These are phyloP conservation scores for Pluvianellus socialis DNA, from an alignment of 2,113 vertebrate genomes.

Conservation along the genomic window DNA sequence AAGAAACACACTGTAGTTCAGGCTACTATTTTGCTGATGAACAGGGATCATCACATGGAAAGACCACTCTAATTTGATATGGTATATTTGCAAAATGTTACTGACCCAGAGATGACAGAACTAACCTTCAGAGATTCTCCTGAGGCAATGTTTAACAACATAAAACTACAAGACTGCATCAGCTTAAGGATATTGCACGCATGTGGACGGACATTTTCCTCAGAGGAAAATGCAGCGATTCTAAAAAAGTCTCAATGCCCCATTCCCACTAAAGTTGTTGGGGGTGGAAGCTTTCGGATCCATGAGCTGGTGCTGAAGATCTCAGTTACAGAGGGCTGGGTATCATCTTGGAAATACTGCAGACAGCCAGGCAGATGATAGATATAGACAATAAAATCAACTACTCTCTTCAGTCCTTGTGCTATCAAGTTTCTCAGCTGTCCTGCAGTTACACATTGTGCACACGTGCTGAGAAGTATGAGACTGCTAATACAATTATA, in stretches of 20 bases:
- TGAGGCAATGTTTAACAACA: background rate
- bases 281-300: background rate
- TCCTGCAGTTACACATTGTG: background rate
- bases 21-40: background rate
- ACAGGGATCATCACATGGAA: background rate
- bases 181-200: background rate
- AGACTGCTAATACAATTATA: conserved; percentile 15
- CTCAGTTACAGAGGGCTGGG: background rate
- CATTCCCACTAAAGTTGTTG: background rate
- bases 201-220: background rate
- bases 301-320: background rate
- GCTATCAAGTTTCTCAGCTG: conserved; percentile 13
- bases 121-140: background rate
- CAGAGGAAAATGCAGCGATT: background rate
- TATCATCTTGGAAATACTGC: background rate
- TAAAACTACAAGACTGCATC: background rate
- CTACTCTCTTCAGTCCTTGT: background rate
- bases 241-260: background rate
- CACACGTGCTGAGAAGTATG: background rate
- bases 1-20: background rate
- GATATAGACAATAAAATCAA: conserved; percentile 3
- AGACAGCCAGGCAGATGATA: background rate
- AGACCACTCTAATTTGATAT: background rate
- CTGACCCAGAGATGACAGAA: background rate
- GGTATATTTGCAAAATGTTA: background rate